Evolutionary conservation across 2,888 invertebrate species (phyloP).

Genomic region (Amblyteles armatorius): DNA sequence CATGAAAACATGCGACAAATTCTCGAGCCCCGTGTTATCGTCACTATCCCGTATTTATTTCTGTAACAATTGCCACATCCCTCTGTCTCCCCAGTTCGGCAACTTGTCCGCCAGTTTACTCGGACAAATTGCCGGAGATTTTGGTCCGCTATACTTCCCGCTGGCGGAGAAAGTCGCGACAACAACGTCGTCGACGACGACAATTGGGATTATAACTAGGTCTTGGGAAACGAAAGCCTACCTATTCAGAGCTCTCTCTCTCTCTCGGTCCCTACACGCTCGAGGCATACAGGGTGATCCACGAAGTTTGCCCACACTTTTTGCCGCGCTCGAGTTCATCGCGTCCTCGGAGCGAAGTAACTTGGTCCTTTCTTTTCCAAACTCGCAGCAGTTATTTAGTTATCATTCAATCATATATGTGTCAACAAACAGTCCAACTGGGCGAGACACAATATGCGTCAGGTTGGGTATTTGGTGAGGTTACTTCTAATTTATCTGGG

Average conservation of each 20-base stretch:
- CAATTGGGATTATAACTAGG: constrained; percentile 62
- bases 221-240: constrained; percentile 13
- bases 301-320: no score
- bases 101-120: neutral
- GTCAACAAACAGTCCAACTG: no score
- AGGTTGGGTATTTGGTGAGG: no score
- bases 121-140: constrained; percentile 57
- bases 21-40: neutral
- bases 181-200: constrained; percentile 31
- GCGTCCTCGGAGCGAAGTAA: no score
- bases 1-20: neutral
- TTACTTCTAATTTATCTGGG: neutral
- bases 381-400: no score
- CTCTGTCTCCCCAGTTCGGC: neutral
- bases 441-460: no score
- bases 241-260: neutral
- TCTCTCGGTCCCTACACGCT: neutral
- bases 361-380: no score
- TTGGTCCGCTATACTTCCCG: constrained; percentile 18
- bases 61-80: neutral
- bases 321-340: no score
- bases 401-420: no score
- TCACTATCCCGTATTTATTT: neutral
- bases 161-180: neutral
- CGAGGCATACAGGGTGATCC: no score